Evolutionary conservation across 2,888 invertebrate species (phyloP), one percentile per base, ranked within the genome.

Genomic region (Machimus rusticus): DNA sequence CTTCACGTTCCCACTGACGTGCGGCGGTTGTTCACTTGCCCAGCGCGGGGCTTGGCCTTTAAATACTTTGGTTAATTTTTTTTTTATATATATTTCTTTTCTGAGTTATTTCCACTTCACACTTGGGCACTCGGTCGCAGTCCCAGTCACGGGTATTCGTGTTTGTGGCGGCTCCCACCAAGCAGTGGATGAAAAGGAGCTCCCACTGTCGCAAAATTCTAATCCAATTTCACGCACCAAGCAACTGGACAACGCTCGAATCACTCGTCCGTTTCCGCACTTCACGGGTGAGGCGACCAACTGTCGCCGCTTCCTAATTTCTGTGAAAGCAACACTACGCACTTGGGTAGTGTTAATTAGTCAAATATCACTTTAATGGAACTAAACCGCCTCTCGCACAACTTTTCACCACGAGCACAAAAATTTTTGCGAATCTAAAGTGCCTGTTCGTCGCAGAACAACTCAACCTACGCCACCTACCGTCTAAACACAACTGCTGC

Each of bases 201-300:
- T 57, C 46, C 46, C 51, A 39, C 79, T 51, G 28, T 79, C 79
- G 28, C 23, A 46, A 79, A 31, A 79, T 79, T 51, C 79, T 79
- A 79, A 79, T 79, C 46, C 23, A 51, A 79, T 78, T 79, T 79
- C 51, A 79, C 79, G 51, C 79, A 19, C 23, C 39, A 79, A 16
- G 12, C 66, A 9, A 66, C 28, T 66, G 66, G 28, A 66, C 66
- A 66, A 23, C 66, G 66, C 66, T 19, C 14, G 66, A 66, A 23
- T 12, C 66, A 66, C 28, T 66, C 66, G 66, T 66, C 66, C 66
- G 43, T 19, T 23, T 78, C 39, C 39, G 43, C 43, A 78, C 39
- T 78, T 19, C 8, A 19, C 39, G 12, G 16, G 16, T 4, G 43
- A 46, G 1, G 46, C 19, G 43, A 66, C n/a, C 39, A 19, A 78